Conservation (phyloP, 1,140 invertebrate species). For the Lordiphosa clarofinis region DNA sequence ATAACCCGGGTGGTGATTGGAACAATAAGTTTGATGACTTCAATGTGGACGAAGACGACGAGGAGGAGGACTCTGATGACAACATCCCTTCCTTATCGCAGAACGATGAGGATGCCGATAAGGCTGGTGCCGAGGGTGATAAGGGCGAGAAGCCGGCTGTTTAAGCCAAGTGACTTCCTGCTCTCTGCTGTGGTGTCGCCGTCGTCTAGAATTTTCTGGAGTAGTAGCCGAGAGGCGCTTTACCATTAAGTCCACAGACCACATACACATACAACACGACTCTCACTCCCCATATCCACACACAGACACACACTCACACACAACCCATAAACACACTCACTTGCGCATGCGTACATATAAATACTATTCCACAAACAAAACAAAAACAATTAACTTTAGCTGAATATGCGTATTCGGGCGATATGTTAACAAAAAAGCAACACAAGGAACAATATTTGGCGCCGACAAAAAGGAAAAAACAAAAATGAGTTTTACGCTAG, state of each 20-base stretch:
- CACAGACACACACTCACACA: constrained; percentile 9
- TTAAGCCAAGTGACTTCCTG: constrained; percentile 22
- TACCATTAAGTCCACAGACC: constrained; percentile 58
- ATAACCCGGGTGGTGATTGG: constrained; percentile 53
- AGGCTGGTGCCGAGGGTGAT: constrained; percentile 53
- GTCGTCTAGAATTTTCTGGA: constrained; percentile 51
- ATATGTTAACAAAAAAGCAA: constrained; percentile 41
- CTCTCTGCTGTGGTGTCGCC: constrained; percentile 24
- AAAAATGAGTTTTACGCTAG: constrained; percentile 50
- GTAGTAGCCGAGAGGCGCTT: constrained; percentile 60
- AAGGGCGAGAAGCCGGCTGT: constrained; percentile 57
- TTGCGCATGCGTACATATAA: constrained; percentile 41
- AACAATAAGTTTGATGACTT: constrained; percentile 74
- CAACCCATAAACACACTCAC: constrained; percentile 30
- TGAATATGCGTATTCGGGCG: constrained; percentile 45
- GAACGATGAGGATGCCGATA: constrained; percentile 71
- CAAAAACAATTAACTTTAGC: constrained; percentile 38
- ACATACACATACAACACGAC: constrained; percentile 27
- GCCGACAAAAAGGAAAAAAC: constrained; percentile 38
- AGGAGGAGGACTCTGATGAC: constrained; percentile 71
- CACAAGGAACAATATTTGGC: constrained; percentile 52
- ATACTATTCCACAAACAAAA: constrained; percentile 56
- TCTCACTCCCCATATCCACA: constrained; percentile 19
- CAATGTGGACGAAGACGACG: constrained; percentile 66
- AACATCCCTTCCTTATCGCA: constrained; percentile 73